A percentile compares a stretch with the other conserved stretches of the same genome.
Conservation (phyloP, 2,888 invertebrate genomes). For the Silvanus unidentatus region DNA sequence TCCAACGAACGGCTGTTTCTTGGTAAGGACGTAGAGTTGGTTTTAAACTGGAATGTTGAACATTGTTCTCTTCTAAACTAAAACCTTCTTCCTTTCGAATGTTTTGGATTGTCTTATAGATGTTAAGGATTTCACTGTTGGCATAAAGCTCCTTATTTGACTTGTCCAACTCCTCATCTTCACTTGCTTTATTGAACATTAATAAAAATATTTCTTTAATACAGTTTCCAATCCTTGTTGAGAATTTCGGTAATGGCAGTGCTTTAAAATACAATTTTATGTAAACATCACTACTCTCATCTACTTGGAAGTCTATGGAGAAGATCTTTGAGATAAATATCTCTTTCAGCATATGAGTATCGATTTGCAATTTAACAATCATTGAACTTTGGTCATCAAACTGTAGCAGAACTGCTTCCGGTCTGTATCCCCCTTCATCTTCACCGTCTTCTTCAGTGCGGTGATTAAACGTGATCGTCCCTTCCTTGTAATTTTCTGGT, state of each 20-base stretch:
- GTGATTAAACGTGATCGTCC: conserved; percentile 22
- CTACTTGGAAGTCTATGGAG: conserved; percentile 25
- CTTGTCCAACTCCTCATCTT: background rate
- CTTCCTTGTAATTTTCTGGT: conserved; percentile 27
- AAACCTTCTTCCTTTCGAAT: conserved; percentile 1
- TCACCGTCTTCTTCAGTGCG: conserved; percentile 16
- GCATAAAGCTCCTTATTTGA: background rate
- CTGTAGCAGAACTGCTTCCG: no score
- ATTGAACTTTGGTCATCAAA: background rate
- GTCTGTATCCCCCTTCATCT: background rate
- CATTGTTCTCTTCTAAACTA: conserved; percentile 10
- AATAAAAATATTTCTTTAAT: conserved; percentile 17
- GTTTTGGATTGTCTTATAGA: background rate
- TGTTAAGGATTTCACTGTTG: background rate
- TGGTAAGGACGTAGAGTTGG: conserved; percentile 62
- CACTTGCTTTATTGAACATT: background rate
- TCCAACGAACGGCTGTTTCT: conserved; percentile 61
- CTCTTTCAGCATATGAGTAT: conserved; percentile 31
- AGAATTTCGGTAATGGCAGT: conserved; percentile 33
- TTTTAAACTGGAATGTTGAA: conserved; percentile 46
- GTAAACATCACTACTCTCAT: conserved; percentile 25
- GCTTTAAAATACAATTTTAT: conserved; percentile 29
- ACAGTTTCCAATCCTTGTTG: conserved; percentile 26
- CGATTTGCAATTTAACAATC: conserved; percentile 24
- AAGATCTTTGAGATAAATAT: conserved; percentile 33